A percentile compares a stretch with the other conserved stretches of the same genome.
phyloP scores from a whole-genome alignment of 2,113 vertebrate species.

The Notarius quadriscutis region DNA sequence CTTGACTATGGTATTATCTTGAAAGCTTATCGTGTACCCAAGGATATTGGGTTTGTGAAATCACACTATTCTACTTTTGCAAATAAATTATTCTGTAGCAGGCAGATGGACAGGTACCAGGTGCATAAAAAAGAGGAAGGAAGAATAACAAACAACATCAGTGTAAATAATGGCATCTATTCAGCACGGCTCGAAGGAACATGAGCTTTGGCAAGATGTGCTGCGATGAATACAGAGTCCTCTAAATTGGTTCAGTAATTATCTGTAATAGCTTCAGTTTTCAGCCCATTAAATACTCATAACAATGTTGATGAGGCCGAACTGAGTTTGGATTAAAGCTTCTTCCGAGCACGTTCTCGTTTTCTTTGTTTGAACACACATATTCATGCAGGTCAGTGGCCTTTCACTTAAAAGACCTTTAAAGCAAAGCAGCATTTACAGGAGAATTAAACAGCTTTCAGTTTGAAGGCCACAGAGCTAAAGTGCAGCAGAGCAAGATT shows the following conservation, averaged over 20 bases:
- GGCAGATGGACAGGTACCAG: background rate
- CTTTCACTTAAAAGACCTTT: conserved; percentile 60
- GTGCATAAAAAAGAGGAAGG: background rate
- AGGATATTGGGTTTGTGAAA: background rate
- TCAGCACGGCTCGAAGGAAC: background rate
- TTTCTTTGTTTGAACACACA: conserved; percentile 67
- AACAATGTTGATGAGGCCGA: background rate
- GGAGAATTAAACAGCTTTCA: conserved; percentile 60
- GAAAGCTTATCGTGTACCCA: background rate
- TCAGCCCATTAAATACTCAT: conserved; percentile 1
- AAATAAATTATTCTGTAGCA: background rate
- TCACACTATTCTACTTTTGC: background rate
- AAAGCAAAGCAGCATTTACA: conserved; percentile 69
- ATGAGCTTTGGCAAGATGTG: background rate
- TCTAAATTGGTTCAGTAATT: background rate
- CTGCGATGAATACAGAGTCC: background rate
- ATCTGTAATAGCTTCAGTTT: background rate
- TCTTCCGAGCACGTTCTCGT: background rate
- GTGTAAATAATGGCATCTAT: background rate
- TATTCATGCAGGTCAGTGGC: conserved; percentile 70
- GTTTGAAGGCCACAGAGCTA: background rate
- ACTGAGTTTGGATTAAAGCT: background rate
- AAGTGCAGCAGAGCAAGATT: background rate
- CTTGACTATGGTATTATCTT: background rate
- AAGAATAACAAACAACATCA: background rate